phyloP scores from a whole-genome alignment of 2,113 vertebrate species.

The Papio anubis region DNA sequence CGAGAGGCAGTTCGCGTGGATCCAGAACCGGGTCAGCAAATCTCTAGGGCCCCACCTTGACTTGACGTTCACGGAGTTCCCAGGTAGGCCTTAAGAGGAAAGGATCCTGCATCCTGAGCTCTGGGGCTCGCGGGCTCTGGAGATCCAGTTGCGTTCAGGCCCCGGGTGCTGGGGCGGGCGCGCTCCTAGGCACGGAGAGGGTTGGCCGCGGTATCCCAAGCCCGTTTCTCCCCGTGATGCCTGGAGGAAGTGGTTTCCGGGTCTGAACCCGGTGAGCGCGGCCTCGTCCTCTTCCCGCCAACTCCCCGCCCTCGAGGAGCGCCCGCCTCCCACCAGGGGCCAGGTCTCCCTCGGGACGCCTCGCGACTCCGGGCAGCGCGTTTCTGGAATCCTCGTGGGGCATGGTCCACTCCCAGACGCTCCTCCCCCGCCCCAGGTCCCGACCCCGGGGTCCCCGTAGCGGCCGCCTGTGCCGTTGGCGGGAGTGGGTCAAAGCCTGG shows the following conservation, averaged over 20 bases:
- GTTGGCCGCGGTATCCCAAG: too few relatives aligned
- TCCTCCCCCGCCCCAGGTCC: not conserved
- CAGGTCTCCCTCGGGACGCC: not conserved
- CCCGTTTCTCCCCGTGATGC: not conserved
- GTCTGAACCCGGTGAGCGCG: not conserved
- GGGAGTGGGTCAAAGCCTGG: not conserved
- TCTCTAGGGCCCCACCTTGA: not conserved
- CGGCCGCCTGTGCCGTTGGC: accelerated
- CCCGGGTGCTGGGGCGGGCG: accelerated
- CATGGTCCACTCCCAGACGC: not conserved
- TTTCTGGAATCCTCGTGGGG: not conserved
- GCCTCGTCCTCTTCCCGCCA: not conserved
- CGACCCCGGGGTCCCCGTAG: not conserved
- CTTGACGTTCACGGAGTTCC: not conserved
- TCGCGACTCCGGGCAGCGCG: not conserved
- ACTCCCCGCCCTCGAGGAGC: not conserved
- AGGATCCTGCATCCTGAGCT: too few relatives aligned
- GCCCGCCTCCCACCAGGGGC: not conserved
- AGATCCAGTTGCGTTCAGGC: not conserved
- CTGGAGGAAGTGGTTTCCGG: not conserved
- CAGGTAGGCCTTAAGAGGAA: too few relatives aligned
- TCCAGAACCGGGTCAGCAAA: accelerated
- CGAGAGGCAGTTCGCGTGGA: not conserved
- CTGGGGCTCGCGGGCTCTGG: accelerated
- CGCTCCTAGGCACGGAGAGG: not conserved